Percentiles rank a stretch among this genome's conserved stretches.
These are phyloP conservation scores for Lipotes vexillifer DNA, from an alignment of 2,113 vertebrate species.

Conservation along the genomic window DNA sequence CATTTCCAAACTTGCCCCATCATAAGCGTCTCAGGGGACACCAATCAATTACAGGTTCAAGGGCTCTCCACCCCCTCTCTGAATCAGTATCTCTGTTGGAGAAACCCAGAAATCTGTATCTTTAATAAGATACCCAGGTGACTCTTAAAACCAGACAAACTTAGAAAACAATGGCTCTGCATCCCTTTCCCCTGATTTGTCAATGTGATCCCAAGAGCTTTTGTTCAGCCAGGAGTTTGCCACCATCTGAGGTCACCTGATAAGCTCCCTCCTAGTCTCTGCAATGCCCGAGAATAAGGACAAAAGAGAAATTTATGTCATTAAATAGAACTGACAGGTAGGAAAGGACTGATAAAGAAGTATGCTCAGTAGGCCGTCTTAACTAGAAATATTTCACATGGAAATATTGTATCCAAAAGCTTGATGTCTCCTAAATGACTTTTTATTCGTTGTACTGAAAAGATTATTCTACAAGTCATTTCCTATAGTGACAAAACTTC, in stretches of 20 bases:
- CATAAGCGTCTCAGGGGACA: background rate
- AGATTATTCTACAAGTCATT: background rate
- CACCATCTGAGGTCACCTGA: background rate
- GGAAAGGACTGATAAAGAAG: background rate
- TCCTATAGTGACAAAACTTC: background rate
- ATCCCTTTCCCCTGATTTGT: background rate
- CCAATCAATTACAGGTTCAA: background rate
- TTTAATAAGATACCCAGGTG: background rate
- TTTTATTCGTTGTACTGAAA: background rate
- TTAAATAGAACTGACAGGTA: background rate
- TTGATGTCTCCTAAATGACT: background rate
- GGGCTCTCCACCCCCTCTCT: too few relatives aligned
- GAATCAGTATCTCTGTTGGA: background rate
- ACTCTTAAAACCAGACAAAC: background rate
- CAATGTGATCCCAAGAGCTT: background rate
- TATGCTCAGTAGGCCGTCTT: background rate
- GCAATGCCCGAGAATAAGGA: background rate
- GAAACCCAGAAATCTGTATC: background rate
- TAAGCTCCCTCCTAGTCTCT: background rate
- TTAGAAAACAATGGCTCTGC: background rate
- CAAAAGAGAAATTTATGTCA: background rate
- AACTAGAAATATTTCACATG: background rate
- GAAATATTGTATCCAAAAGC: background rate
- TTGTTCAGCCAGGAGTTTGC: background rate
- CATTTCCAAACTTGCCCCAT: background rate